A percentile compares a stretch with the other conserved stretches of the same genome.
phyloP scores from a whole-genome alignment of 2,888 invertebrate genomes.

The Conistra vaccinii region DNA sequence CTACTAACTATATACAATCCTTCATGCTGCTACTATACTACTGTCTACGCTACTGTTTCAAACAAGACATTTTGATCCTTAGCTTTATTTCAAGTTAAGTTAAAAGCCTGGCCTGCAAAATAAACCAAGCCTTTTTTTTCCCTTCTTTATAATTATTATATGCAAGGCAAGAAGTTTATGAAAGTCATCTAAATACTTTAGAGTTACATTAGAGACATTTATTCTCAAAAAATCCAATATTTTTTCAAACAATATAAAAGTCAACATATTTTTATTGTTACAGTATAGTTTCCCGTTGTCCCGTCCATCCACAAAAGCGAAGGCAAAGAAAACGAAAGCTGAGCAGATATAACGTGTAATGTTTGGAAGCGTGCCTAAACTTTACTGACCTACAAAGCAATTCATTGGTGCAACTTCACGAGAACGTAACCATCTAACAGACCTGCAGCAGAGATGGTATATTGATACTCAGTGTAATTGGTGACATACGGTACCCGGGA shows the following conservation, averaged over 20 bases:
- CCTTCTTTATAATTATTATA: neutral
- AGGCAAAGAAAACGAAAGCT: constrained; percentile 70
- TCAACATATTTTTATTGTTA: neutral
- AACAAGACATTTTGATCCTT: neutral
- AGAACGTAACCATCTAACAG: constrained; percentile 86
- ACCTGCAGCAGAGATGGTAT: constrained; percentile 86
- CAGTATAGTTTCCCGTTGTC: constrained; percentile 5
- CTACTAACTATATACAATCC: neutral
- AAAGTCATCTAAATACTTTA: neutral
- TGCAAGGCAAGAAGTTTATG: neutral
- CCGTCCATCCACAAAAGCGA: constrained; percentile 65
- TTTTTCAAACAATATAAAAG: neutral
- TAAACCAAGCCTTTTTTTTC: too few species aligned
- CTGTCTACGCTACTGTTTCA: neutral
- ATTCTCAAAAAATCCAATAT: neutral
- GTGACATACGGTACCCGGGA: constrained; percentile 11
- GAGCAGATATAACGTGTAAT: constrained; percentile 70
- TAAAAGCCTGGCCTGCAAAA: neutral
- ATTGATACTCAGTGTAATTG: constrained; percentile 60
- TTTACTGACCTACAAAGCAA: constrained; percentile 89
- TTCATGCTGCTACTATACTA: constrained; percentile 35
- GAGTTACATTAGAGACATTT: too few species aligned
- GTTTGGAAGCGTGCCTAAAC: constrained; percentile 81
- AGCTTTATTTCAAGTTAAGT: neutral
- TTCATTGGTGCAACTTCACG: constrained; percentile 87